A percentile compares a stretch with the other conserved stretches of the same genome.
Evolutionary conservation across 2,888 invertebrate species (phyloP).

Genomic region (Ectemnius continuus): DNA sequence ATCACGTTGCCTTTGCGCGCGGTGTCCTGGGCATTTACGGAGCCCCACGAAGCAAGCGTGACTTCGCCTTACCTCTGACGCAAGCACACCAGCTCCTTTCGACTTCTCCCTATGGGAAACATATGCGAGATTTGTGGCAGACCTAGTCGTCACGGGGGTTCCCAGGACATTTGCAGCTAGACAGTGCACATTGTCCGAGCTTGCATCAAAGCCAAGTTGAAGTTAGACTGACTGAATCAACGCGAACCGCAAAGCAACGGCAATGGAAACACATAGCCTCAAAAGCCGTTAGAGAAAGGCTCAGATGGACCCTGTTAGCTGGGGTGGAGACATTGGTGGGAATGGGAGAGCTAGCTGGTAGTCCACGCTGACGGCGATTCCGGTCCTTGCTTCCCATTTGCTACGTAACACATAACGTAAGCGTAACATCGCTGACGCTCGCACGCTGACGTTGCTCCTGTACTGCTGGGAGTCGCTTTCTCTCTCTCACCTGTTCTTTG

Average conservation of each 20-base stretch:
- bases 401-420: conserved; percentile 56
- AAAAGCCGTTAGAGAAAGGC: neutral
- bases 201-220: neutral
- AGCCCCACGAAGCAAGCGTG: too few species aligned
- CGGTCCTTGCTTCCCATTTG: neutral
- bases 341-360: neutral
- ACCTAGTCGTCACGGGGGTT: too few species aligned
- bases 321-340: neutral
- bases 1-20: too few species aligned
- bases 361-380: conserved; percentile 35
- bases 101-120: too few species aligned
- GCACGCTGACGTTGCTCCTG: conserved; percentile 29
- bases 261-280: neutral
- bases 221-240: neutral
- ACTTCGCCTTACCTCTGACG: too few species aligned
- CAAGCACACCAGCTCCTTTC: too few species aligned
- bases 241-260: neutral
- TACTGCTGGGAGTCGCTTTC: neutral
- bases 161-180: neutral
- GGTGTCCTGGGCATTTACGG: too few species aligned
- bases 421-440: conserved; percentile 58
- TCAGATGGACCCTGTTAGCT: too few species aligned
- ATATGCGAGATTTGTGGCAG: too few species aligned
- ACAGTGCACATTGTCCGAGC: conserved; percentile 1
- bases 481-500: neutral